phyloP scores from a whole-genome alignment of 2,888 invertebrate species.

The Dicranocentrus wangi region DNA sequence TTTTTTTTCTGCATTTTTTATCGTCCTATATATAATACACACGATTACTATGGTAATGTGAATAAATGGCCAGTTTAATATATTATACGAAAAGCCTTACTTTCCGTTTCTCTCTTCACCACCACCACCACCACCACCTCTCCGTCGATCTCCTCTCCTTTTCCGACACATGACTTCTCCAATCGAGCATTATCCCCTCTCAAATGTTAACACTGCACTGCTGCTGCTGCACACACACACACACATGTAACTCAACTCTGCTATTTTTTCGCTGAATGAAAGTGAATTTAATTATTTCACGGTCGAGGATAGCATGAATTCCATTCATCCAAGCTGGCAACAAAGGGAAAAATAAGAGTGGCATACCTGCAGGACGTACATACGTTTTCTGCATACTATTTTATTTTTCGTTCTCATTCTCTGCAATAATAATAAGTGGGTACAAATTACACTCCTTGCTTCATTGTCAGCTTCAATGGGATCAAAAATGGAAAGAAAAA shows the following conservation, averaged over 20 bases:
- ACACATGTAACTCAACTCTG: conserved; percentile 7
- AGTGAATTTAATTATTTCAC: conserved; percentile 61
- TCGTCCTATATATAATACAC: neutral
- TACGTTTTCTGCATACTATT: neutral
- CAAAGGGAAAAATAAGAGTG: neutral
- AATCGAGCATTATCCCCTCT: neutral
- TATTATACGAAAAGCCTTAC: conserved; percentile 35
- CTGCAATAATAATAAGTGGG: conserved; percentile 30
- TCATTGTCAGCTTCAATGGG: conserved; percentile 42
- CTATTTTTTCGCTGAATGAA: conserved; percentile 39
- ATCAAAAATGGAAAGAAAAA: neutral
- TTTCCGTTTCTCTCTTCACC: conserved; percentile 23
- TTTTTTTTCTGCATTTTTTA: neutral
- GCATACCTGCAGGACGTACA: neutral
- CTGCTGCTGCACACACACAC: no score
- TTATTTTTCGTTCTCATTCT: conserved; percentile 12
- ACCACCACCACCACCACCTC: no score
- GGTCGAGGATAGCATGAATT: conserved; percentile 49
- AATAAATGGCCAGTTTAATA: conserved; percentile 38
- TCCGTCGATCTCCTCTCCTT: conserved; percentile 18
- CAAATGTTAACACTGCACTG: neutral
- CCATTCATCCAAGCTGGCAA: conserved; percentile 23
- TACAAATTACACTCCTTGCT: conserved; percentile 40
- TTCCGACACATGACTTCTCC: neutral
- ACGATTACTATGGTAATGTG: neutral